Evolutionary conservation across 1,140 invertebrate genomes (phyloP), one percentile per base, ranked within the genome.

Genomic region (Papilio dardanus): DNA sequence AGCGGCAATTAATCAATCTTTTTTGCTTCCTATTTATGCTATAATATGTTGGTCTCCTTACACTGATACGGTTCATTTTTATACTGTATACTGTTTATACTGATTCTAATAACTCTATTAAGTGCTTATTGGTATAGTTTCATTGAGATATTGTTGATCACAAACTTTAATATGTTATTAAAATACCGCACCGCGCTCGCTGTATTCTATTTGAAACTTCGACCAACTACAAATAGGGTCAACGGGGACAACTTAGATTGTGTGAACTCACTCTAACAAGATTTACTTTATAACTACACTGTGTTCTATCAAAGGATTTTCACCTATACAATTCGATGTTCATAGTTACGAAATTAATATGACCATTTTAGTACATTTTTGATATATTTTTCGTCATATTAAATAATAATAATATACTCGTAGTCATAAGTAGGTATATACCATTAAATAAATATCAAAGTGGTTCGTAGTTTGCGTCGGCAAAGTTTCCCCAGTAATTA

Each of bases 171-270:
- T 12, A 28, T 16, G 0, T 54, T 54, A 54, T 54, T 54, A 54
- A 54, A 24, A 58, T 14, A 58, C 21, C 54, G 12, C 54, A 58
- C 10, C 54, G 28, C 54, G 21, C 54, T 58, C 54, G 10, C 54
- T 58, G 2, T 24, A 58, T 12, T 28, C 42, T 46, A 46, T 46
- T 58, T 10, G 4, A 58, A 58, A 58, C 54, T 58, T 58, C 54
- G 24, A 28, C 54, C 12, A 58, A 58, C 54, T 58, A 58, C 54
- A 58, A 58, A 24, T 58, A 58, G 54, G 54, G 54, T 58, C 54
- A 58, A 28, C 54, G 12, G 54, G 54, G 54, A 58, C 24, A 58
- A 58, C 54, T 58, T 58, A 58, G 21, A 58, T 58, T 58, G 24
- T 30, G 54, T 58, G 24, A 58, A 58, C 10, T 58, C 54, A 28